Evolutionary conservation across 2,888 invertebrate species (phyloP).

Genomic region (Machimus rusticus): DNA sequence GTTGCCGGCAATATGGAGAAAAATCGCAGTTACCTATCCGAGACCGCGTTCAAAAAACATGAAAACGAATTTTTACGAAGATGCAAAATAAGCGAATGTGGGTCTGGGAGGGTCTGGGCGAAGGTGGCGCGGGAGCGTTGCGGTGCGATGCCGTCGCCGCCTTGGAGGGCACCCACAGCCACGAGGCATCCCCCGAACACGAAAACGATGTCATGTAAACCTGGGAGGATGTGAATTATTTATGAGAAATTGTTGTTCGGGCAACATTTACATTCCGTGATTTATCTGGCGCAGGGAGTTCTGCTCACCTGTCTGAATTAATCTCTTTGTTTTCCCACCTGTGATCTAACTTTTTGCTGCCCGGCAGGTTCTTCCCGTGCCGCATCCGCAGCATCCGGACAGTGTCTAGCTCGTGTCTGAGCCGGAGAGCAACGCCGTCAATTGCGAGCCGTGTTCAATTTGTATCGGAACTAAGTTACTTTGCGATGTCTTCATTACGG

Average conservation of each 20-base stretch:
- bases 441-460: conserved; percentile 28
- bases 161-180: not conserved
- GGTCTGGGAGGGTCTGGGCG: not conserved
- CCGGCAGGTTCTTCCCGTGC: not conserved
- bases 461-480: not conserved
- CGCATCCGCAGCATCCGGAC: not conserved
- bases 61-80: not conserved
- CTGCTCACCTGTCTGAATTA: conserved; percentile 35
- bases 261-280: conserved; percentile 38
- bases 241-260: conserved; percentile 39
- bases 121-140: not conserved
- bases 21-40: not conserved
- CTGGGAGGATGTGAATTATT: conserved; percentile 35
- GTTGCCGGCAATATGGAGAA: not conserved
- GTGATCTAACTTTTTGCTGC: conserved; percentile 28
- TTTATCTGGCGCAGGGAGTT: conserved; percentile 22
- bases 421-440: not conserved
- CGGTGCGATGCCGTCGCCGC: not conserved
- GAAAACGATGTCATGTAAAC: conserved; percentile 37
- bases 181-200: conserved; percentile 3
- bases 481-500: conserved; percentile 23
- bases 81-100: conserved; percentile 24
- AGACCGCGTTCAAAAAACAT: not conserved
- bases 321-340: conserved; percentile 38
- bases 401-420: not conserved